phyloP scores from a whole-genome alignment of 2,113 vertebrate species.

The Acrocephalus arundinaceus region DNA sequence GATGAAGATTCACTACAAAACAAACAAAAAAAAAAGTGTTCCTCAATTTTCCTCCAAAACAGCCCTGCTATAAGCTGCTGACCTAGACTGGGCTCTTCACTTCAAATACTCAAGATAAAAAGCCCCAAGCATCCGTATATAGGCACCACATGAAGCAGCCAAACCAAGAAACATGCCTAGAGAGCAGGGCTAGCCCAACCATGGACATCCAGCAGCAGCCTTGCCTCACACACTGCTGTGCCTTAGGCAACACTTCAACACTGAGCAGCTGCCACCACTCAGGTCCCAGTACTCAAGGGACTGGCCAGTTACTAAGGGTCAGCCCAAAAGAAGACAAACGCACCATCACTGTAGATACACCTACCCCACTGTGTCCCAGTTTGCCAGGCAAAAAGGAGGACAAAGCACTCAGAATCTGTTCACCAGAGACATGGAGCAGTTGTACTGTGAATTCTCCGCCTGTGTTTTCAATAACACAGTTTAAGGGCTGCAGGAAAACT shows the following conservation, averaged over 20 bases:
- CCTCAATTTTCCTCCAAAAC: not conserved
- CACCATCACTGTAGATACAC: fast-evolving
- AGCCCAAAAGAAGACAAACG: not conserved
- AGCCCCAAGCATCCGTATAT: not conserved
- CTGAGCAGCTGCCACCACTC: not conserved
- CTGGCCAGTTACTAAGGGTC: not conserved
- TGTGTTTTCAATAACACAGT: not conserved
- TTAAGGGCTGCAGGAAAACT: not conserved
- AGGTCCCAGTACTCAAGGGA: not conserved
- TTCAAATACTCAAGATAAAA: not conserved
- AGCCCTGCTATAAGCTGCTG: not conserved
- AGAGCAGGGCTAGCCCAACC: not conserved
- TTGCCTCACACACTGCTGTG: not conserved
- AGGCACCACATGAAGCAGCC: not conserved
- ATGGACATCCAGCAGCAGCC: not conserved
- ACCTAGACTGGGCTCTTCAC: too few species aligned
- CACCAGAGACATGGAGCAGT: not conserved
- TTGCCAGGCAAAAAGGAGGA: not conserved
- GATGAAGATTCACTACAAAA: conserved; percentile 84
- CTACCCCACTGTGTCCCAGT: fast-evolving
- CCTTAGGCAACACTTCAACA: not conserved
- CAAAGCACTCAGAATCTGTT: not conserved
- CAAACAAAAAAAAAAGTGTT: not conserved
- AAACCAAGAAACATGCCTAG: not conserved
- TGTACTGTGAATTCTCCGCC: not conserved